These are phyloP conservation scores for Poeciliopsis presidionis DNA, from an alignment of 2,797 vertebrate species.

Conservation along the genomic window DNA sequence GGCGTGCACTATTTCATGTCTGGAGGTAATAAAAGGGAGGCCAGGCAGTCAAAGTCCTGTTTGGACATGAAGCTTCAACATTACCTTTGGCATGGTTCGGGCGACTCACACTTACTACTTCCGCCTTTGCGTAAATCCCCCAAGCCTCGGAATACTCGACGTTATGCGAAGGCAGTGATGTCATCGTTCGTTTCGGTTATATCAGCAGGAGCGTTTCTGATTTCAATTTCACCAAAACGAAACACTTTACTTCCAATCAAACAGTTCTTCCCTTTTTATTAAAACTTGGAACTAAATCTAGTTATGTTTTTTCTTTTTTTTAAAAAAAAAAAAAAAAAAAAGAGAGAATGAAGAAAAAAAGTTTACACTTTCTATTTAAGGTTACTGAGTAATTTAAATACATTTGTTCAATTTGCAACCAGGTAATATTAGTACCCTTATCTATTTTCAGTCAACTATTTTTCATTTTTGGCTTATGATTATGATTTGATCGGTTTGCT, in stretches of 20 bases:
- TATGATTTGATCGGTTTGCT: neutral
- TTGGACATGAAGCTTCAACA: neutral
- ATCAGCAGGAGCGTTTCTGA: neutral
- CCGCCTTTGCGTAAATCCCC: constrained; percentile 45
- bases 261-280: neutral
- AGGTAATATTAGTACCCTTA: neutral
- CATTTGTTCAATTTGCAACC: neutral
- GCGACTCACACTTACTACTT: constrained; percentile 45
- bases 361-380: neutral
- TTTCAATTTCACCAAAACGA: neutral
- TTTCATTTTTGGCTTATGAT: neutral
- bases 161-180: neutral
- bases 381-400: neutral
- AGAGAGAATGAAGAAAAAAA: neutral
- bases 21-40: neutral
- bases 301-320: too few species aligned
- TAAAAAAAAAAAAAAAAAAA: neutral
- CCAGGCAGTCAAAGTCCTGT: neutral
- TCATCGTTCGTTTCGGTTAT: neutral
- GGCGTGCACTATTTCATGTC: neutral
- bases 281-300: neutral
- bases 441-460: neutral
- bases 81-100: constrained; percentile 29
- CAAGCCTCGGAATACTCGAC: neutral
- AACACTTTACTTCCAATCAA: neutral